These are phyloP conservation scores for Rotaria sp. DNA, from an alignment of 2,888 invertebrate genomes.

Conservation along the genomic window DNA sequence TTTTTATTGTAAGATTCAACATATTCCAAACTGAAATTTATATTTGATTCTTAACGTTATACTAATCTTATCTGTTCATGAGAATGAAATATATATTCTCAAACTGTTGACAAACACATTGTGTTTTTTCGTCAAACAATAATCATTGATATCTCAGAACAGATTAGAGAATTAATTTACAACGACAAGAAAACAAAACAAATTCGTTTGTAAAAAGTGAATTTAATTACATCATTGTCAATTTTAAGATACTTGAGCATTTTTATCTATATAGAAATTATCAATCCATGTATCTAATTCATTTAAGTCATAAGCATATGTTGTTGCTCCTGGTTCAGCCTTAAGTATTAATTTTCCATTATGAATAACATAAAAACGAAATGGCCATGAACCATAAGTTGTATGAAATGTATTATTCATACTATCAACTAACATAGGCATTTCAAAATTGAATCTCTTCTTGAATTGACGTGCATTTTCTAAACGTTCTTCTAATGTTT, in stretches of 20 bases:
- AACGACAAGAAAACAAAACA: neutral
- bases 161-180: neutral
- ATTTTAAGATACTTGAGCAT: neutral
- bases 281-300: neutral
- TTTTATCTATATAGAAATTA: neutral
- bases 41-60: neutral
- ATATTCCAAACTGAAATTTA: neutral
- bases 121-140: neutral
- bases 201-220: no score
- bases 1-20: neutral
- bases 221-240: no score
- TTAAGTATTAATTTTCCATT: neutral
- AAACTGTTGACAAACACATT: neutral
- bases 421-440: slow-evolving; percentile 16
- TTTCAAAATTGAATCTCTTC: neutral
- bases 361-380: slow-evolving; percentile 5
- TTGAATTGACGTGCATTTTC: neutral
- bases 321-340: neutral
- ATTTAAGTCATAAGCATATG: neutral
- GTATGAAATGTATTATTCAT: slow-evolving; percentile 8
- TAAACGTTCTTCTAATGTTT: neutral
- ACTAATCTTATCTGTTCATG: neutral
- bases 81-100: neutral
- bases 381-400: slow-evolving; percentile 8
- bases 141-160: neutral